Base-by-base conservation (phyloP, 2,888 invertebrate species). In the Itoplectis maculator region DNA sequence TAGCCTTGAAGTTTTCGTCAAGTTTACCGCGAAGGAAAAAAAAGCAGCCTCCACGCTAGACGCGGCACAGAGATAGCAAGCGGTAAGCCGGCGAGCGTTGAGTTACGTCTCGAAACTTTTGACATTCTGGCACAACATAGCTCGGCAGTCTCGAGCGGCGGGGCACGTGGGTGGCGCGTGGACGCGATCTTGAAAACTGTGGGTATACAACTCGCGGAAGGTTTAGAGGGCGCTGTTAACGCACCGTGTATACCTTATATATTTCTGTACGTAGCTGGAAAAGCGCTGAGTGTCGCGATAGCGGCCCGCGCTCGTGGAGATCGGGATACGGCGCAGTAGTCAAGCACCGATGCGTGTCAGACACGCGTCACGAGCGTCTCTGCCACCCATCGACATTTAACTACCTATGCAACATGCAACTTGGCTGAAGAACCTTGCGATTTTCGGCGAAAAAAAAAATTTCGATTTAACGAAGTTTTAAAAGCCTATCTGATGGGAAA, bases 311-410 rank as follows among this genome's bases (percentile, higher is more conserved):
- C 54, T n/a, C 15, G 69, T 42, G 51, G 8, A 15, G n/a, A 11
- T 18, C 29, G 29, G 29, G 29, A 29, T 29, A 29, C 18, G 40
- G 40, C 75, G 84, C 84, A 85, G 85, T 85, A 84, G 86, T 87
- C 85, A 84, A 70, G 65, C 79, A 63, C 73, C 87, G 68, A 54
- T 76, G 84, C 84, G 83, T 80, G 83, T 85, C 85, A 85, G 86
- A 84, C 86, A 80, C 49, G 40, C 61, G 77, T 40, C 18, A 20
- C 51, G 13, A 7, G 3, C 15, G 23, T 3, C 29, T 29, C 29
- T 29, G 5, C 29, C 29, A 29, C 29, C 5, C 5, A 29, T 29
- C 29, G 29, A 29, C 29, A 3, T 29, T 29, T 29, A 29, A 29
- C 5, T 29, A 29, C 29, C 29, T 29, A 5, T 2, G 3, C 29